phyloP scores from a whole-genome alignment of 2,888 invertebrate species.

The Mythimna albipuncta region DNA sequence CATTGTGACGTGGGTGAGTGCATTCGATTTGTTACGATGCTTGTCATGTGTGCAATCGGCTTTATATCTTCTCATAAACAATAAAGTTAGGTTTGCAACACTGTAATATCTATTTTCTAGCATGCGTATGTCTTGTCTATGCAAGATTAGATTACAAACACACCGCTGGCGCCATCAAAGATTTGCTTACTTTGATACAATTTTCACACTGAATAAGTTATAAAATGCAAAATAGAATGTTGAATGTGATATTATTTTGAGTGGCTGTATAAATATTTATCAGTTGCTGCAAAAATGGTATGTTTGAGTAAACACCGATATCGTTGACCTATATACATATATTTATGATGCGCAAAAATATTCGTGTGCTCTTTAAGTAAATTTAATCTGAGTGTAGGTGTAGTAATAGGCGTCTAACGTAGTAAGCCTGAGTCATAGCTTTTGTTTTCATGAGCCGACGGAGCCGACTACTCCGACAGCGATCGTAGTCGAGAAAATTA shows the following conservation, averaged over 20 bases:
- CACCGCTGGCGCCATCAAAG: slow-evolving; percentile 57
- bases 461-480: background rate
- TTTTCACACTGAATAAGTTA: slow-evolving; percentile 29
- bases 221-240: slow-evolving; percentile 43
- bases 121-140: slow-evolving; percentile 28
- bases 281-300: slow-evolving; percentile 29
- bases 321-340: slow-evolving; percentile 55
- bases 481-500: slow-evolving; percentile 41
- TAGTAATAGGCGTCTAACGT: slow-evolving; percentile 48
- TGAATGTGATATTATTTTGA: slow-evolving; percentile 39
- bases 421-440: slow-evolving; percentile 51
- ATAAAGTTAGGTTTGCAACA: slow-evolving; percentile 38
- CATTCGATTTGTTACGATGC: slow-evolving; percentile 65
- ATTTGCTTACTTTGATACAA: slow-evolving; percentile 53
- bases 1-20: slow-evolving; percentile 72
- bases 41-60: slow-evolving; percentile 46
- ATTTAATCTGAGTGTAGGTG: slow-evolving; percentile 52
- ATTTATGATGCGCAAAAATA: slow-evolving; percentile 41
- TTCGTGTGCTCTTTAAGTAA: slow-evolving; percentile 38
- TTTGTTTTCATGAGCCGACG: slow-evolving; percentile 40
- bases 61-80: slow-evolving; percentile 52
- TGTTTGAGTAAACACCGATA: slow-evolving; percentile 32
- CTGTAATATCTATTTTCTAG: slow-evolving; percentile 50
- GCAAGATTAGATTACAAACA: slow-evolving; percentile 56
- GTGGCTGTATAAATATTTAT: slow-evolving; percentile 47